Evolutionary conservation across 2,113 vertebrate species (phyloP).

Genomic region (Pogona vitticeps): DNA sequence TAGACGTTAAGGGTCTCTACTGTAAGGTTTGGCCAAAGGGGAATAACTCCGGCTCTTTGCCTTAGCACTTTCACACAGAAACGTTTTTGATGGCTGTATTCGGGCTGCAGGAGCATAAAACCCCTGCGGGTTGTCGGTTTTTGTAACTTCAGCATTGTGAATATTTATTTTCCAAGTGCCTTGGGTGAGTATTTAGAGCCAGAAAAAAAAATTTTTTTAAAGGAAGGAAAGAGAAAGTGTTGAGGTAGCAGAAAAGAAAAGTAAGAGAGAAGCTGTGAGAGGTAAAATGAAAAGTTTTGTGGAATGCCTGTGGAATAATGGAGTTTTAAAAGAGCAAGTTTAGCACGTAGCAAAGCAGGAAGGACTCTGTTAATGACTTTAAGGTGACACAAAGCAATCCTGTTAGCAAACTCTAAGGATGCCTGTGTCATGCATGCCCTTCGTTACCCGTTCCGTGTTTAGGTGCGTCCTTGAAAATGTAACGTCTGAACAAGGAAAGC

Average conservation of each 20-base stretch:
- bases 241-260: neutral
- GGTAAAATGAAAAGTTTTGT: neutral
- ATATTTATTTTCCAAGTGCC: neutral
- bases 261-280: neutral
- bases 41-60: neutral
- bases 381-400: neutral
- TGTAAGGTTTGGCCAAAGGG: neutral
- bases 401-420: neutral
- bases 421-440: no score
- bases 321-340: neutral
- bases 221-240: neutral
- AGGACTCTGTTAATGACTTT: neutral
- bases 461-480: neutral
- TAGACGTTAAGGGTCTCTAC: slow-evolving; percentile 6
- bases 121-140: neutral
- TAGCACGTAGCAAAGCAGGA: neutral
- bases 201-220: neutral
- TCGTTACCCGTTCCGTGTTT: no score
- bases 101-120: no score
- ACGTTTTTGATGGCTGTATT: neutral
- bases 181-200: neutral
- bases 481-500: no score
- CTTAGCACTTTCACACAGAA: neutral
- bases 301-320: neutral
- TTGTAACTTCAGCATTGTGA: neutral